Percentiles rank a stretch among this genome's conserved stretches.
These are phyloP conservation scores for Ifrita kowaldi DNA, from an alignment of 2,113 vertebrate genomes.

Conservation along the genomic window DNA sequence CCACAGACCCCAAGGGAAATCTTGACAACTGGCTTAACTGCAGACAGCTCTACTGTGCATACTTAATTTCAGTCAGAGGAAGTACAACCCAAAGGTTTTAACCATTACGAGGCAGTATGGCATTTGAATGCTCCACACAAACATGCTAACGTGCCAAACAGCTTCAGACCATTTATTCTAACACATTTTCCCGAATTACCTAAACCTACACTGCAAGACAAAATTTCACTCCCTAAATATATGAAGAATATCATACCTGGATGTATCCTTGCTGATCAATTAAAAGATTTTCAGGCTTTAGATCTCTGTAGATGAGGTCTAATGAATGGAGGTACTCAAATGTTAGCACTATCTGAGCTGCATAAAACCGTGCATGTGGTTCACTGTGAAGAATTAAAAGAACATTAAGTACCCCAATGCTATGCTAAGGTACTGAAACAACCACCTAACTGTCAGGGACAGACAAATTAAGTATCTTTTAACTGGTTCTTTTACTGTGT, in stretches of 20 bases:
- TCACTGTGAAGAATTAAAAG: constrained; percentile 81
- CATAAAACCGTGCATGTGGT: constrained; percentile 96
- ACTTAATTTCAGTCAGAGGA: background rate
- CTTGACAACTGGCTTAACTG: background rate
- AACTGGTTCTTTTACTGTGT: background rate
- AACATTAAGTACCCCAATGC: constrained; percentile 2
- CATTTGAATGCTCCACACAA: background rate
- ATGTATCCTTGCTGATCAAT: constrained; percentile 99
- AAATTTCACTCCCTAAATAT: background rate
- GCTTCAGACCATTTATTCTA: background rate
- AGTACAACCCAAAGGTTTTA: background rate
- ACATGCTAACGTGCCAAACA: background rate
- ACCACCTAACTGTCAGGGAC: background rate
- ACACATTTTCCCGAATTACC: background rate
- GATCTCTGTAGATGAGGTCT: constrained; percentile 99
- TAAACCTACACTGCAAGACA: background rate
- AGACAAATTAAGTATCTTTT: background rate
- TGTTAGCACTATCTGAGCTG: constrained; percentile 98
- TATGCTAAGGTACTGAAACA: background rate
- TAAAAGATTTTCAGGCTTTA: constrained; percentile 99
- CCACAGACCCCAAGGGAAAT: constrained; percentile 3
- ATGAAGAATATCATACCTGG: constrained; percentile 81
- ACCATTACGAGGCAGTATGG: background rate
- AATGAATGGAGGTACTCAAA: constrained; percentile 99
- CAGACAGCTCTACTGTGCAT: background rate